Conservation (phyloP, 2,797 vertebrate genomes). For the Okamejei kenojei region DNA sequence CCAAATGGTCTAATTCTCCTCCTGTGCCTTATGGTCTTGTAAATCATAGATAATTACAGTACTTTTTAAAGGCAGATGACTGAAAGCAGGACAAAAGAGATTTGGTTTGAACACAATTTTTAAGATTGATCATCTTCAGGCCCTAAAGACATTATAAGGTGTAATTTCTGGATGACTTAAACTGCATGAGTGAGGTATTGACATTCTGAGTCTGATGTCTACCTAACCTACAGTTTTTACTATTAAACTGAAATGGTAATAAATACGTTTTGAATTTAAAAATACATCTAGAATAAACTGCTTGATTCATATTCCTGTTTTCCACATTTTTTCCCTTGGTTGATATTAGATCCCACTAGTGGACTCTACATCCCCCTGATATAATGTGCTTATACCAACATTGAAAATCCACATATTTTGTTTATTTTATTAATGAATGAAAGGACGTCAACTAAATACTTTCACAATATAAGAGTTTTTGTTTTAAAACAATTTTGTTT, state of each 20-base stretch:
- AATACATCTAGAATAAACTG: not conserved
- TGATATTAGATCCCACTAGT: not conserved
- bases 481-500: not conserved
- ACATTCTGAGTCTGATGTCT: not conserved
- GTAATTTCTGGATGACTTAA: not conserved
- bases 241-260: not conserved
- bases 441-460: not conserved
- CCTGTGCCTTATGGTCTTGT: too few relatives aligned
- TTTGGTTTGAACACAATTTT: not conserved
- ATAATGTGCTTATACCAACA: not conserved
- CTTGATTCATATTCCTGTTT: not conserved
- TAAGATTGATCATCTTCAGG: not conserved
- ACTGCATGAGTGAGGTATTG: not conserved
- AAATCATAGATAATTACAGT: not conserved
- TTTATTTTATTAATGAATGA: not conserved
- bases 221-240: not conserved
- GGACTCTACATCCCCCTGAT: not conserved
- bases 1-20: too few relatives aligned
- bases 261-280: not conserved
- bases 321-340: not conserved
- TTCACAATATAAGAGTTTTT: not conserved
- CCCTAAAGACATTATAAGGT: not conserved
- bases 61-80: not conserved
- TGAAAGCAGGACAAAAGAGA: not conserved
- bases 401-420: not conserved